Evolutionary conservation across 1,140 invertebrate species (phyloP).

Genomic region (Zeugodacus cucurbitae): DNA sequence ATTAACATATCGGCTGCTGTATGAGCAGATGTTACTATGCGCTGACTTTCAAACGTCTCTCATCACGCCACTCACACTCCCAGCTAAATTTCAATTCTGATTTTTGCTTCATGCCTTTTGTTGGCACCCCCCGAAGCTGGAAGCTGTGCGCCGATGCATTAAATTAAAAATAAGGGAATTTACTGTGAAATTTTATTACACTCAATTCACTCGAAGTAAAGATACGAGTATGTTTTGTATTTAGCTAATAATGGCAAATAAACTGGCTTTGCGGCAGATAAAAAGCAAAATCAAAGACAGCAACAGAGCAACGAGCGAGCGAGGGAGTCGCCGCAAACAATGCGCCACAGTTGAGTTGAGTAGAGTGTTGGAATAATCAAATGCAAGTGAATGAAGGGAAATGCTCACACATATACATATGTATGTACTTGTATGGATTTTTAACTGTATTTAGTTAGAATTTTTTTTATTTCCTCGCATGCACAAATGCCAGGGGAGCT

Average conservation of each 20-base stretch:
- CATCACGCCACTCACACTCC: not conserved
- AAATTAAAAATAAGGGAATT: constrained; percentile 33
- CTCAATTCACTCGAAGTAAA: not conserved
- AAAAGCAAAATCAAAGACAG: not conserved
- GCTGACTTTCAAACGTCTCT: not conserved
- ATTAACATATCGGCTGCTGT: not conserved
- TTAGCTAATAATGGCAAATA: constrained; percentile 34
- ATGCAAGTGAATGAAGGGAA: not conserved
- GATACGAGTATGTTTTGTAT: constrained; percentile 30
- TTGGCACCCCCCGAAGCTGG: not conserved
- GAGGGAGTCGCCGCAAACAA: not conserved
- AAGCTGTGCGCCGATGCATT: constrained; percentile 1
- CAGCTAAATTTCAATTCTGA: not conserved
- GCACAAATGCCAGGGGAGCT: not conserved
- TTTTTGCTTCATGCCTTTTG: not conserved
- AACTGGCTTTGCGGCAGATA: constrained; percentile 11
- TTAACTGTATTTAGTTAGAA: not conserved
- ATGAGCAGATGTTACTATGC: not conserved
- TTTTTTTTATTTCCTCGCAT: too few species aligned
- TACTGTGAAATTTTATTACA: constrained; percentile 20
- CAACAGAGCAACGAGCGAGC: not conserved
- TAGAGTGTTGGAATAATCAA: not conserved
- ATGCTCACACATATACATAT: not conserved
- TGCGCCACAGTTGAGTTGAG: not conserved
- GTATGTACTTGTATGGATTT: not conserved